Evolutionary conservation across 2,888 invertebrate species (phyloP).

Genomic region (Arge pagana): DNA sequence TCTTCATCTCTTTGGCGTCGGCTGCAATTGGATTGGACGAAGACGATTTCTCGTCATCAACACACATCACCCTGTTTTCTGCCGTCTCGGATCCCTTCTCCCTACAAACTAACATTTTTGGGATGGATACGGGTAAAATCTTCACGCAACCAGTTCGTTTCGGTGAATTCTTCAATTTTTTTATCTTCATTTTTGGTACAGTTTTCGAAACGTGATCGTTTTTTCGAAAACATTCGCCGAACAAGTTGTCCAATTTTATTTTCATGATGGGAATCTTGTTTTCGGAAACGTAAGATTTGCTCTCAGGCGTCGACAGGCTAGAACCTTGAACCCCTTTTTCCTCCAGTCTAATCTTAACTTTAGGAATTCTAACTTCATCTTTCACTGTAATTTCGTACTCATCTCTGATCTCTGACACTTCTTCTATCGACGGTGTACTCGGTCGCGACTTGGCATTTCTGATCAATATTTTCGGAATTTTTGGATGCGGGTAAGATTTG

Average conservation of each 20-base stretch:
- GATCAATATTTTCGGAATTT: constrained; percentile 56
- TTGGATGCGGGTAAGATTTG: constrained; percentile 37
- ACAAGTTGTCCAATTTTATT: constrained; percentile 44
- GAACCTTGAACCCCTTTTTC: constrained; percentile 24
- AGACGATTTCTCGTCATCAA: not conserved
- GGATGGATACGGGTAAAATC: constrained; percentile 12
- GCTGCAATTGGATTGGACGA: not conserved
- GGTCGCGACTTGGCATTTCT: constrained; percentile 50
- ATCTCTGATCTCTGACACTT: constrained; percentile 32
- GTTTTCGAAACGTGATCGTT: constrained; percentile 33
- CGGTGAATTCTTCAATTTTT: constrained; percentile 36
- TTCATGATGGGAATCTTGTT: constrained; percentile 46
- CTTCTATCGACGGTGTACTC: constrained; percentile 47
- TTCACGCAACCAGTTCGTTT: constrained; percentile 11
- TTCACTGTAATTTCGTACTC: constrained; percentile 28
- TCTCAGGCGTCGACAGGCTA: not conserved
- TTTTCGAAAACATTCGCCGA: constrained; percentile 3
- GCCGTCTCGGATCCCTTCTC: not conserved
- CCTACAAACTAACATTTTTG: constrained; percentile 12
- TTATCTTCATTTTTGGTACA: constrained; percentile 46
- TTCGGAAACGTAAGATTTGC: constrained; percentile 13
- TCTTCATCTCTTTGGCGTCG: not conserved
- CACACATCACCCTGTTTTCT: not conserved
- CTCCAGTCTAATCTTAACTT: constrained; percentile 35
- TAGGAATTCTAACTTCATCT: constrained; percentile 30